Evolutionary conservation across 2,113 vertebrate genomes (phyloP), one percentile per base, ranked within the genome.

Genomic region (Trematocara variabile): DNA sequence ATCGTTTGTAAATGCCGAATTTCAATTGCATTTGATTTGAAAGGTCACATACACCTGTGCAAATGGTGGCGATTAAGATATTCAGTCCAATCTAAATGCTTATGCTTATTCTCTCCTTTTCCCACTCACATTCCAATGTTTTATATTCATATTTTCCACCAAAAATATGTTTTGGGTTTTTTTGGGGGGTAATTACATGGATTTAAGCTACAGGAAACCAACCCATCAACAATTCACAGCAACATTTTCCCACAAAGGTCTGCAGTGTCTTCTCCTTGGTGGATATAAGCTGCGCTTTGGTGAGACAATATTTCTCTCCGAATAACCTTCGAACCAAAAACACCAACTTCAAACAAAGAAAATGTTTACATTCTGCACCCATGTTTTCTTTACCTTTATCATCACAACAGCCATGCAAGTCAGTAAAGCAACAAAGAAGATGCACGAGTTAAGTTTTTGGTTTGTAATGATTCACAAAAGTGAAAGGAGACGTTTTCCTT

Each of bases 331-430:
- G 4, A 80, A 89, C 77, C 63, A 46, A 94, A 94, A 91, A 86
- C 87, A 93, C 85, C 84, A 73, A 41, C 3, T 4, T 65, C 33
- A 2, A 65, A 37, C 10, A 79, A 86, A 80, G 8, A 1, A 60
- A 60, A 88, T 93, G 92, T 95, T 94, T 94, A 94, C 94, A 95
- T 93, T 95, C 93, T 86, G 93, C 77, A 53, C 22, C 55, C 81
- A 30, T 87, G 79, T 88, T 90, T 92, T 84, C 80, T 53, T 86
- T 48, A 77, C 87, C 91, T 93, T 92, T 87, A 92, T 94, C 89
- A 70, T 48, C 58, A 55, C 25, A 44, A 79, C 48, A 53, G 82
- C 77, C 52, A 77, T 84, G 77, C 13, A 75, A 89, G 34, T 90
- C 83, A 78, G 82, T 75, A 87, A 8, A 50, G 50, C 81, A 73